phyloP scores from a whole-genome alignment of 2,797 vertebrate genomes.

The Apogon hyalosoma region DNA sequence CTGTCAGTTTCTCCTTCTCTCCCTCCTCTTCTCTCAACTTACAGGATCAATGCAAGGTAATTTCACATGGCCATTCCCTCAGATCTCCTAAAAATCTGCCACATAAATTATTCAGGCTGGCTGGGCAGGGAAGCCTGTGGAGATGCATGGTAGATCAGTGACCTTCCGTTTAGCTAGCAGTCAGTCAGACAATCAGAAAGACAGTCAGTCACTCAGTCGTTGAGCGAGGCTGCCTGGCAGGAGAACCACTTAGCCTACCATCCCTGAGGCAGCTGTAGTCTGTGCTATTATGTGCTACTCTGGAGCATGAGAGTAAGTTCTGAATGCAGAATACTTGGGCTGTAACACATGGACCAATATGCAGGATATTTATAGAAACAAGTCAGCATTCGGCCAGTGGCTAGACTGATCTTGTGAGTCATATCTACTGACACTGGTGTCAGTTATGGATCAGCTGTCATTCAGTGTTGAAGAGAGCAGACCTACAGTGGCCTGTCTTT shows the following conservation, averaged over 20 bases:
- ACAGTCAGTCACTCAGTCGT: constrained; percentile 36
- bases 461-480: not conserved
- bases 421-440: not conserved
- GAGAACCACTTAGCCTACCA: constrained; percentile 27
- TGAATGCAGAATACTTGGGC: constrained; percentile 32
- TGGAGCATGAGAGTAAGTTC: constrained; percentile 15
- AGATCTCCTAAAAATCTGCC: constrained; percentile 75
- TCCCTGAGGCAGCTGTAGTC: constrained; percentile 45
- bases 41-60: constrained; percentile 77
- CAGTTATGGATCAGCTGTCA: not conserved
- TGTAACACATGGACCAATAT: constrained; percentile 9
- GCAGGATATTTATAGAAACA: constrained; percentile 37
- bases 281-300: constrained; percentile 25
- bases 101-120: constrained; percentile 76
- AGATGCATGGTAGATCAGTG: constrained; percentile 67
- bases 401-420: constrained; percentile 5
- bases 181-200: constrained; percentile 55
- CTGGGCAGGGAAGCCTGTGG: constrained; percentile 60
- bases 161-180: constrained; percentile 67
- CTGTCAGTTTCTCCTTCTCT: constrained; percentile 7
- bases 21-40: constrained; percentile 52
- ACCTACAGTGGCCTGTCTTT: too few species aligned
- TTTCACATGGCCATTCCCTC: constrained; percentile 72
- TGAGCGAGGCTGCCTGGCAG: constrained; percentile 24
- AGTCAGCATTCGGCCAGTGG: constrained; percentile 27